Conservation (phyloP, 2,888 invertebrate genomes). For the Phengaris alcon region DNA sequence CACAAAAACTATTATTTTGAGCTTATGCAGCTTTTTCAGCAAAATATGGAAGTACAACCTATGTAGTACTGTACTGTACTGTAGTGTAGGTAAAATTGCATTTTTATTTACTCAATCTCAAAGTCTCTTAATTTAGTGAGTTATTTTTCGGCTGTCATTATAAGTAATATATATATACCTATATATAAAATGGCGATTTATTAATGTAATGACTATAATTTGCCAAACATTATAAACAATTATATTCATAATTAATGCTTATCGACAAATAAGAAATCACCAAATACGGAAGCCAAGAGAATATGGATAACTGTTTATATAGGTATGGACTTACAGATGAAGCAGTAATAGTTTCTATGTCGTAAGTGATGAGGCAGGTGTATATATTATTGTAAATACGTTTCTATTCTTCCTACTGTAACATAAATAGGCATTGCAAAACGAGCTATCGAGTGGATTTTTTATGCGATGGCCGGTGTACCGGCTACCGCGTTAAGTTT, state of each 20-base stretch:
- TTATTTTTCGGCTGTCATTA: too few species aligned
- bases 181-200: too few species aligned
- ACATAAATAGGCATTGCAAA: slow-evolving; percentile 14
- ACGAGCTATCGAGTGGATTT: slow-evolving; percentile 7
- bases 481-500: background rate
- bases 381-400: slow-evolving; percentile 11
- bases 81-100: too few species aligned
- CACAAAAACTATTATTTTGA: background rate
- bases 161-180: too few species aligned
- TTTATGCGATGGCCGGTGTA: slow-evolving; percentile 1
- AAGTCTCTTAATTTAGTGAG: too few species aligned
- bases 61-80: too few species aligned
- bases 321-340: background rate
- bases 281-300: background rate
- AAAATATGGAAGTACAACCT: background rate
- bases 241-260: background rate
- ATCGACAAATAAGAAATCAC: slow-evolving; percentile 1
- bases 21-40: background rate
- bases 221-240: too few species aligned
- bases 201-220: too few species aligned
- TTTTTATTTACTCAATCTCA: too few species aligned
- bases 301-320: slow-evolving; percentile 17
- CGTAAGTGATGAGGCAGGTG: slow-evolving; percentile 9
- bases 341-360: slow-evolving; percentile 1
- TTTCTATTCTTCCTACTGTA: slow-evolving; percentile 15